Conservation (phyloP, 2,888 invertebrate species). For the Aromia moschata region DNA sequence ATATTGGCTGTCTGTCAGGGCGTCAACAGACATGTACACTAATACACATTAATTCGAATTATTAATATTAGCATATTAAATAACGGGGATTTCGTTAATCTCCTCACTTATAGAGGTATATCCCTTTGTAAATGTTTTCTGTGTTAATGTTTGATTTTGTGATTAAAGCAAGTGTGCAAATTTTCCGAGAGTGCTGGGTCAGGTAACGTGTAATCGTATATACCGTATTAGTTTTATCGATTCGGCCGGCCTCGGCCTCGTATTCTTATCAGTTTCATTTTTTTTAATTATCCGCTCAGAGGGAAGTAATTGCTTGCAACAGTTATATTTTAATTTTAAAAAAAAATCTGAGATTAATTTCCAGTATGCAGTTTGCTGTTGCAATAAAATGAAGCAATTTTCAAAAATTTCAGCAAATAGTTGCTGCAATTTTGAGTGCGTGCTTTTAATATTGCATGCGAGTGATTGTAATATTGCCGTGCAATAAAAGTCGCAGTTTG, state of each 20-base stretch:
- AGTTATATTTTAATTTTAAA: too few relatives aligned
- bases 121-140: constrained; percentile 52
- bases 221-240: constrained; percentile 8
- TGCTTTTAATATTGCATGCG: too few relatives aligned
- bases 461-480: too few relatives aligned
- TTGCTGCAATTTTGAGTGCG: too few relatives aligned
- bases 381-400: too few relatives aligned
- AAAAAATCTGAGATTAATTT: too few relatives aligned
- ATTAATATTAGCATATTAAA: constrained; percentile 14
- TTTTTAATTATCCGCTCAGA: too few relatives aligned
- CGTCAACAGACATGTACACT: constrained; percentile 4
- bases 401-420: too few relatives aligned
- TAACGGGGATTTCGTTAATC: constrained; percentile 43
- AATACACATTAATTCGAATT: constrained; percentile 2
- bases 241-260: background rate
- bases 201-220: constrained; percentile 1
- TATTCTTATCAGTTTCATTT: background rate
- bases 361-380: too few relatives aligned
- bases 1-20: too few relatives aligned
- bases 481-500: too few relatives aligned
- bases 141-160: constrained; percentile 51
- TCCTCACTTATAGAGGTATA: constrained; percentile 48
- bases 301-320: too few relatives aligned
- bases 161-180: constrained; percentile 43
- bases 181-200: constrained; percentile 12